These are phyloP conservation scores for Platichthys flesus DNA, from an alignment of 2,113 vertebrate species.

Conservation along the genomic window DNA sequence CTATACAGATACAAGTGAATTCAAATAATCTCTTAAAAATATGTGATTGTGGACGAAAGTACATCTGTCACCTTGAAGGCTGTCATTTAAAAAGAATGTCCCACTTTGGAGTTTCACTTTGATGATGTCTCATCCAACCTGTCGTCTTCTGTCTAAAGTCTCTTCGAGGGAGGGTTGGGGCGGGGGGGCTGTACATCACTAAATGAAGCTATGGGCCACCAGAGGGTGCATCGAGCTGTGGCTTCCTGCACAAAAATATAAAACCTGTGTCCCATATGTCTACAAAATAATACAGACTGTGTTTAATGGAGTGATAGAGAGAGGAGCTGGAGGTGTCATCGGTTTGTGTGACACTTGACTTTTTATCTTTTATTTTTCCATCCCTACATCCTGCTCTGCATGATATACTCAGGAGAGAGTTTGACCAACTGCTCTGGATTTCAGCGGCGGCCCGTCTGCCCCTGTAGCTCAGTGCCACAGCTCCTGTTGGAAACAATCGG, in stretches of 20 bases:
- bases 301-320: too few relatives aligned
- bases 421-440: constrained; percentile 14
- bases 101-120: neutral
- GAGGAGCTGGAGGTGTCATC: neutral
- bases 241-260: constrained; percentile 1
- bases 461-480: constrained; percentile 27
- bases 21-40: too few relatives aligned
- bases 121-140: neutral
- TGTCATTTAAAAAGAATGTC: neutral
- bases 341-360: neutral
- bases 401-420: neutral
- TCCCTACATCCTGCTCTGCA: neutral
- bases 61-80: neutral
- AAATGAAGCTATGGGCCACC: constrained; percentile 34
- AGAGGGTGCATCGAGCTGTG: constrained; percentile 41
- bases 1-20: too few relatives aligned
- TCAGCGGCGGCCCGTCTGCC: constrained; percentile 23
- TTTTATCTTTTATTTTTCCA: neutral
- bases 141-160: too few relatives aligned
- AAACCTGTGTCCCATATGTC: constrained; percentile 4
- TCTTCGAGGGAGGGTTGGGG: neutral
- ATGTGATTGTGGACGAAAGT: too few relatives aligned
- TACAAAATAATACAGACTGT: neutral
- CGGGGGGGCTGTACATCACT: neutral
- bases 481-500: constrained; percentile 29